Base-by-base conservation (phyloP, 1,140 invertebrate species). In the Thaumatotibia leucotreta region DNA sequence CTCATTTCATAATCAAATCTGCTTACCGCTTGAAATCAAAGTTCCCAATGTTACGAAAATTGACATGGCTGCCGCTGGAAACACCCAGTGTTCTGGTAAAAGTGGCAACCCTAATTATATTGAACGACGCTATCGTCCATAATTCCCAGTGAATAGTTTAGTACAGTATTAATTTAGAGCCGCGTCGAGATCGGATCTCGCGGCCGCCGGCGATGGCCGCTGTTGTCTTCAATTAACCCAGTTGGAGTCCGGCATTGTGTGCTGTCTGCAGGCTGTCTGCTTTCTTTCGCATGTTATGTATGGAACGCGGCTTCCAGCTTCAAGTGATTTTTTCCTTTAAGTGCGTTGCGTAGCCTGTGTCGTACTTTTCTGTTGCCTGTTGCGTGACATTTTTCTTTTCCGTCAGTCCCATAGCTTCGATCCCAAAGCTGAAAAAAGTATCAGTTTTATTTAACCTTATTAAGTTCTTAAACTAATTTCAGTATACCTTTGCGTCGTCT, bases 171-270 rank as follows among this genome's bases (percentile, higher is more conserved):
- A 83, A 85, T 85, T 80, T 73, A 72, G 73, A 75, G 67, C 63
- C 68, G 70, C 70, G 74, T 67, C 64, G 72, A 79, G 82, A 83
- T 84, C 73, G 67, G 74, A 82, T 83, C 73, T 77, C 75, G 69
- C 73, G 63, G 78, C 80, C 80, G 71, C 67, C 77, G 81, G 85
- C 82, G 67, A 74, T 79, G 72, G 75, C 66, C 71, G 79, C 72
- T 79, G 76, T 84, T 84, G 80, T 83, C 82, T 85, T 85, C 82
- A 86, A 86, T 87, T 87, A 87, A 89, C 84, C 86, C 81, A 89
- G 71, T 80, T 87, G 72, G 75, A 73, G 76, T 76, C 61, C 67
- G 66, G 77, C 79, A 80, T 84, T 85, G 83, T 87, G 72, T 76
- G 64, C 67, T 71, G 86, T 89, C 86, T 89, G 68, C 72, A 63